These are phyloP conservation scores for Physella acuta DNA, from an alignment of 1,140 invertebrate species.

Conservation along the genomic window DNA sequence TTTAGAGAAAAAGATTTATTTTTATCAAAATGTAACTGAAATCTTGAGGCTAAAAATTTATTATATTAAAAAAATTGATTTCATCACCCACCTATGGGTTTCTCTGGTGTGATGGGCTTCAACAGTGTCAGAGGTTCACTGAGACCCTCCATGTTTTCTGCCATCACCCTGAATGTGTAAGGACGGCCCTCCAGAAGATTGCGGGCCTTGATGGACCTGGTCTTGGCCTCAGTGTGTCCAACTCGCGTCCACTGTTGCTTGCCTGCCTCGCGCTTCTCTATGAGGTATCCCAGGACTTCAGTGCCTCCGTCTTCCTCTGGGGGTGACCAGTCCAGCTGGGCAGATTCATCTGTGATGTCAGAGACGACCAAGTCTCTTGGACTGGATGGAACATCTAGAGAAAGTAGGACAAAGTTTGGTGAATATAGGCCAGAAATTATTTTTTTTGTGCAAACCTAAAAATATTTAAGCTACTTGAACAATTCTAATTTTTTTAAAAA, in stretches of 20 bases:
- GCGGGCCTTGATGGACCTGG: conserved; percentile 45
- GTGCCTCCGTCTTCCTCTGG: conserved; percentile 96
- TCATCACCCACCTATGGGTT: conserved; percentile 42
- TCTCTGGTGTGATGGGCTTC: conserved; percentile 61
- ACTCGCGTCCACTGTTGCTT: conserved; percentile 69
- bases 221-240: conserved; percentile 37
- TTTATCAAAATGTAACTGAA: too few species aligned
- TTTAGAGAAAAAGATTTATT: too few species aligned
- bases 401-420: too few species aligned
- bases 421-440: too few species aligned
- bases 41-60: too few species aligned
- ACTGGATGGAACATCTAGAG: conserved; percentile 47
- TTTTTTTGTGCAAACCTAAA: too few species aligned
- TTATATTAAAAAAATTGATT: background rate
- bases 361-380: conserved; percentile 45
- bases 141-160: conserved; percentile 89
- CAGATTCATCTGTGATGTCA: conserved; percentile 49
- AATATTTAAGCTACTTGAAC: too few species aligned
- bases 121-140: conserved; percentile 45
- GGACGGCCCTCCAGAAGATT: conserved; percentile 86
- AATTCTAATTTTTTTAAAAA: too few species aligned
- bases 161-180: conserved; percentile 90
- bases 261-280: conserved; percentile 74
- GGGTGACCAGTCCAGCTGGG: conserved; percentile 76
- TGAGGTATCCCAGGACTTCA: conserved; percentile 85